Evolutionary conservation across 2,113 vertebrate species (phyloP), one percentile per base, ranked within the genome.

Genomic region (Hippolais icterina): DNA sequence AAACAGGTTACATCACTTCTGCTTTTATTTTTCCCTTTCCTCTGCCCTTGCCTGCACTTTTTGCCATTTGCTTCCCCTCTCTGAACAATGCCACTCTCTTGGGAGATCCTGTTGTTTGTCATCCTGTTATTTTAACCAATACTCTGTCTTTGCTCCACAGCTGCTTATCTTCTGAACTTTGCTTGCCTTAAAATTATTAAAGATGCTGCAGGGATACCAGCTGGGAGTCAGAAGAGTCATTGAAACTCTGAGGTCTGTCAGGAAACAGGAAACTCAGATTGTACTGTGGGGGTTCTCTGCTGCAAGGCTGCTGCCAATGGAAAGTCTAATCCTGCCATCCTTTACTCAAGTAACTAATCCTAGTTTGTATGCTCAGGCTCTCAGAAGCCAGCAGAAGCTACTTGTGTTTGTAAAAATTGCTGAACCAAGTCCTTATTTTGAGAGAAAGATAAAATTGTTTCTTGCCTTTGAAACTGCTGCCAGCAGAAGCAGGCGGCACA

Each of bases 81-180:
- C 76, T 2, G 23, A 96, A 96, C 88, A 97, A 97, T 97, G 92
- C 72, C 1, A 6, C 54, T 89, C 95, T 89, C 92, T 54, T 66
- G 90, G 75, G 96, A 96, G 86, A 88, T 82, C 83, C 85, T 87
- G 90, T 91, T 90, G 59, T 96, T 95, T 89, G 42, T 79, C 83
- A 92, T 77, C 94, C 89, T 95, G 94, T 92, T 91, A 61, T 79
- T 95, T 85, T 78, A 83, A 94, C 87, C 83, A 9, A 33, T 87
- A 68, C 8, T 60, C 60, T 78, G 75, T 91, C 93, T 97, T 96
- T 74, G 71, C 89, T 87, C 56, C 46, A 46, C 81, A 95, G 93
- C 93, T 97, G 93, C 94, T 97, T 97, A 90, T 96, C 97, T 97
- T 96, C 93, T 90, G 87, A 96, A 35, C 89, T 97, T 97, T 91